Base-by-base conservation (phyloP, 2,797 vertebrate genomes). In the Lepus oiostolus region DNA sequence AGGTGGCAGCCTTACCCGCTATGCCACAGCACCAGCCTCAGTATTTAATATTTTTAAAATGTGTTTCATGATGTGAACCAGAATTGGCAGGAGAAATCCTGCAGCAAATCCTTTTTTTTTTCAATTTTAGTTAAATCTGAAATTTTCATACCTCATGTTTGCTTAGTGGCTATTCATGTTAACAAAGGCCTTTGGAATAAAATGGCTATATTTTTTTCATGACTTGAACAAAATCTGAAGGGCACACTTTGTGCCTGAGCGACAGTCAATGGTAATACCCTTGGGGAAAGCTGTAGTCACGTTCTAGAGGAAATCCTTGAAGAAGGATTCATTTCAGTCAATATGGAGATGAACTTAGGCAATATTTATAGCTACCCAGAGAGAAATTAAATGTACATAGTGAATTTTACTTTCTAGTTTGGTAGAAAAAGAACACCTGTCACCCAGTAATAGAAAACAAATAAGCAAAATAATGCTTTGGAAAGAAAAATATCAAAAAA, bases 51-150 rank as follows among this genome's bases (percentile, higher is more conserved):
- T 17, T 28, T 81, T 47, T 9, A 4, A 84, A 75, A 83, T 62
- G 11, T 93, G 2, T 92, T 80, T 84, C 62, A 70, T 65, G 32
- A 77, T n/a, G 80, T 68, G 77, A 21, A 63, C 42, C 67, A 90
- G 35, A 63, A 1, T 42, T 85, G 70, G 13, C 32, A 80, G 42
- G 24, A 82, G 14, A 88, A 68, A 88, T n/a, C 22, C 14, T 90
- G 11, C n/a, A 65, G 35, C 14, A 65, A 86, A 88, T 92, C 17
- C 7, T 47, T 85, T 89, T 80, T 60, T 22, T 30, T 67, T 52
- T 32, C 77, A 93, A 35, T 95, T 95, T 87, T 72, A 42, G 38
- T 35, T 26, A 60, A 72, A 24, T 85, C 58, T 82, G 77, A 88
- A 58, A 60, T 93, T 22, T 94, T 70, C 28, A 30, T 3, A 58